Evolutionary conservation across 2,888 invertebrate species (phyloP), one percentile per base, ranked within the genome.

Genomic region (Sceliomorpha sp.): DNA sequence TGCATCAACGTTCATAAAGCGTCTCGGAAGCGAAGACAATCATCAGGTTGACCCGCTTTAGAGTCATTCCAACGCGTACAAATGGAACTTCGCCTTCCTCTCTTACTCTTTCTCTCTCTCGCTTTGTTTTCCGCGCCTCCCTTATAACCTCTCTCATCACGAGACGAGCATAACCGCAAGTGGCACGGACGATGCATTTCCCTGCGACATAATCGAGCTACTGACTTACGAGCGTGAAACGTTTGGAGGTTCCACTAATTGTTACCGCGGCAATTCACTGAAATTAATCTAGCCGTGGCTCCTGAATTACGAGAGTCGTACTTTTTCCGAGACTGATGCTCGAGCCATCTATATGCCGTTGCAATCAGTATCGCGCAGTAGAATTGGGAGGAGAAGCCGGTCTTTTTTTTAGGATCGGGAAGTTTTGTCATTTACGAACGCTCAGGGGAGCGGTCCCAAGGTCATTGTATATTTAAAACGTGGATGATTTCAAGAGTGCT

Each of bases 201-300:
- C 70, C 66, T 42, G 75, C 73, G 74, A 73, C 72, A 75, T 76
- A 80, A 80, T 79, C 78, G 74, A 70, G 51, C 66, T 9, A 53
- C 69, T 62, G 63, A 70, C 71, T 66, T 73, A 73, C 60, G 73
- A 64, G 67, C 59, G 40, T 56, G 56, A 67, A 73, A 76, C 74
- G 74, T 80, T 71, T 72, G 66, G 71, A 75, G 75, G 73, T 75
- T 74, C 72, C 78, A 75, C 72, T 77, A 75, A 80, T 83, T 80
- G 82, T 80, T 77, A 80, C 71, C 68, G 63, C 74, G 69, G 58
- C 69, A 74, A 71, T 63, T 72, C 70, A 64, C 47, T 70, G 70
- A 73, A 75, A 81, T 83, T 83, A 81, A 80, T 82, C 80, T 68
- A 70, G 56, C 56, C 48, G 51, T 44, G n/a, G 53, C 40, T 24